Conservation (phyloP, 2,113 vertebrate genomes). For the Cebidichthys violaceus region DNA sequence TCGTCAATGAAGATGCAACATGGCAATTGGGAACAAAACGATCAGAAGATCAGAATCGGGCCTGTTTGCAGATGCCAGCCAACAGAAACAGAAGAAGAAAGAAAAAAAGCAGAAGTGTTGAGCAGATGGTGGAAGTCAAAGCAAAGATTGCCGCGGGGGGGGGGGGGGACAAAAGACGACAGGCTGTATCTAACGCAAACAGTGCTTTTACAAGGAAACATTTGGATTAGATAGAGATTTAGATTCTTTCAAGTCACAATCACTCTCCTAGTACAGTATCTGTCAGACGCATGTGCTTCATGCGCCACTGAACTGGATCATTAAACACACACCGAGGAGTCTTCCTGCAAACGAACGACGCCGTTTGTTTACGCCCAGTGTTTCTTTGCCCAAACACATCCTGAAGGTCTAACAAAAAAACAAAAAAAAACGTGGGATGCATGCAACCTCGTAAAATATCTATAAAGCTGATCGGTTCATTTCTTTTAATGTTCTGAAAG, state of each 20-base stretch:
- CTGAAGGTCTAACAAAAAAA: not conserved
- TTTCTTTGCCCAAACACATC: not conserved
- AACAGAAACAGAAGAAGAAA: conserved; percentile 24
- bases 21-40: not conserved
- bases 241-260: not conserved
- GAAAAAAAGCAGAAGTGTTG: conserved; percentile 10
- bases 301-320: conserved; percentile 23
- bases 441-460: not conserved
- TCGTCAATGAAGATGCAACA: not conserved
- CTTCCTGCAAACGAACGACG: not conserved
- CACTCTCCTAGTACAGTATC: not conserved
- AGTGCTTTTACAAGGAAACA: conserved; percentile 4
- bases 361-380: not conserved
- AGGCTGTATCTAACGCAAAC: conserved; percentile 19
- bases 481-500: not conserved
- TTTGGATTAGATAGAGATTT: conserved; percentile 11
- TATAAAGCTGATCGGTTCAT: not conserved
- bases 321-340: conserved; percentile 10
- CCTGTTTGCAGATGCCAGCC: conserved; percentile 17
- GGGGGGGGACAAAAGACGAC: conserved; percentile 16
- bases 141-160: conserved; percentile 10
- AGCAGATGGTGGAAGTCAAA: conserved; percentile 51
- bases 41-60: not conserved
- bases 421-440: not conserved
- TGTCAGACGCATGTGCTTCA: conserved; percentile 27